Percentiles rank a stretch among this genome's conserved stretches.
phyloP scores from a whole-genome alignment of 2,113 vertebrate genomes.

The Ardeotis arabs region DNA sequence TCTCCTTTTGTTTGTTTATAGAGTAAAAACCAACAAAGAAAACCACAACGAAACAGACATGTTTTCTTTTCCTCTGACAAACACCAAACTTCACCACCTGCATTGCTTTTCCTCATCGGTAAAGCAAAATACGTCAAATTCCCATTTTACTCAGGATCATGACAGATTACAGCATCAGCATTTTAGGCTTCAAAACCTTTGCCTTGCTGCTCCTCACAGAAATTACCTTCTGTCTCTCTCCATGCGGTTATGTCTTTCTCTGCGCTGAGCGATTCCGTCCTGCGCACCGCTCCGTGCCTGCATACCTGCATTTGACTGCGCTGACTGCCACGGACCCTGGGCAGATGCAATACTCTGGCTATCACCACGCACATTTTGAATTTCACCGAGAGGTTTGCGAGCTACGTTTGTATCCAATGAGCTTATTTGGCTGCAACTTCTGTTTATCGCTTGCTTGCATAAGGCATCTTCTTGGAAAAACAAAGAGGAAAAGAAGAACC shows the following conservation, averaged over 20 bases:
- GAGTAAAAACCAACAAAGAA: not conserved
- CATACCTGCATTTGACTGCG: constrained; percentile 38
- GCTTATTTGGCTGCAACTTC: constrained; percentile 44
- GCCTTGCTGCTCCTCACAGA: fast-evolving
- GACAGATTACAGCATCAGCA: not conserved
- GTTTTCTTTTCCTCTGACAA: not conserved
- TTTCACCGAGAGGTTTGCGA: constrained; percentile 65
- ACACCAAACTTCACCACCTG: not conserved
- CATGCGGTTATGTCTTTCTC: constrained; percentile 90
- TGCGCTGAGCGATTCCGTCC: constrained; percentile 76
- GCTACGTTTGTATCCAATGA: constrained; percentile 48
- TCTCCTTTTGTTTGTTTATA: not conserved
- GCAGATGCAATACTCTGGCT: not conserved
- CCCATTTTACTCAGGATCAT: not conserved
- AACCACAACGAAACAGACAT: not conserved
- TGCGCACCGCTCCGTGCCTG: constrained; percentile 21
- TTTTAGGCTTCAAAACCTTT: not conserved
- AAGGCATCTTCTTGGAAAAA: constrained; percentile 76
- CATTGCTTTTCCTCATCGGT: not conserved
- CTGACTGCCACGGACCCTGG: constrained; percentile 62
- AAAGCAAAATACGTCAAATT: fast-evolving
- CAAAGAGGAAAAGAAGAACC: constrained; percentile 4
- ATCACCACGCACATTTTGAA: constrained; percentile 71
- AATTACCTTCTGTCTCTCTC: constrained; percentile 91
- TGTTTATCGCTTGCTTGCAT: constrained; percentile 70